Conservation (phyloP, 2,113 vertebrate species). For the Pyrgilauda ruficollis region DNA sequence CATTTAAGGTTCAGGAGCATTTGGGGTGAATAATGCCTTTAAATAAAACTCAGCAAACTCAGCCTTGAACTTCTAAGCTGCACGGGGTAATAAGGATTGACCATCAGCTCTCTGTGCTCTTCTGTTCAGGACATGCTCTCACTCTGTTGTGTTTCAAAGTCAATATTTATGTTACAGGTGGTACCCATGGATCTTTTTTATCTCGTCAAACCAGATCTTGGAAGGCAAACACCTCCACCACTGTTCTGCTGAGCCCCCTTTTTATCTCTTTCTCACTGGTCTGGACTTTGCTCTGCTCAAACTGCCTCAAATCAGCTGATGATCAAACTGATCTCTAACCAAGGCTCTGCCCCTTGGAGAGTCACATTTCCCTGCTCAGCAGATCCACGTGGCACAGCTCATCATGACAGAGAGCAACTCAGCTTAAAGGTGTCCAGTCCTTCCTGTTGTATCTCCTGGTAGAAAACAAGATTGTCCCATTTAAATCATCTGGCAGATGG, state of each 20-base stretch:
- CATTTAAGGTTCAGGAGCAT: background rate
- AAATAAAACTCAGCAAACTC: background rate
- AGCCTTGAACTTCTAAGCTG: background rate
- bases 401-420: accelerated
- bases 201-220: accelerated
- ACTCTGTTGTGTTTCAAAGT: background rate
- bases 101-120: background rate
- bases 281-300: background rate
- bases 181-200: background rate
- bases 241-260: background rate
- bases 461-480: background rate
- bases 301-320: background rate
- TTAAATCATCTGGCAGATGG: background rate
- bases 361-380: background rate
- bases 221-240: background rate
- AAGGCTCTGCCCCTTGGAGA: background rate
- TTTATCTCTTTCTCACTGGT: background rate
- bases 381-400: background rate
- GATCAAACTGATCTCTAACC: background rate
- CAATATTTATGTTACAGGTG: background rate
- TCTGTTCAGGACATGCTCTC: background rate
- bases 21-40: background rate
- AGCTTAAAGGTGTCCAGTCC: background rate
- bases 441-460: background rate
- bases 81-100: background rate